Evolutionary conservation across 1,140 invertebrate species (phyloP).

Genomic region (Telenomus remus): DNA sequence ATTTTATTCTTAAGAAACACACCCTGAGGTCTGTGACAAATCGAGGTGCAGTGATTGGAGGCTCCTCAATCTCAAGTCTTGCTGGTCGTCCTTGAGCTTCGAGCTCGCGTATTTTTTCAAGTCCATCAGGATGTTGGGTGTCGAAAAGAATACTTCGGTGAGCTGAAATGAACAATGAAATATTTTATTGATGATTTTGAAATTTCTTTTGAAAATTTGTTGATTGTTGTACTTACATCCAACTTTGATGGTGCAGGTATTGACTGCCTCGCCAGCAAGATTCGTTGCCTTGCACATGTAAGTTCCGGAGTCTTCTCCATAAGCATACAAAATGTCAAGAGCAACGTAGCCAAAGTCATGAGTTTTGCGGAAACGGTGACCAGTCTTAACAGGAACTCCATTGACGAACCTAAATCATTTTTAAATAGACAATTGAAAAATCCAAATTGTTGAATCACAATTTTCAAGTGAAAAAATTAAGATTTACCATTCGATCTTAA

Average conservation of each 20-base stretch:
- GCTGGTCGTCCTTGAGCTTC: conserved; percentile 88
- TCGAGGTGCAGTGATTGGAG: conserved; percentile 84
- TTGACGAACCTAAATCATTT: conserved; percentile 68
- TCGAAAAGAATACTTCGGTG: conserved; percentile 90
- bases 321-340: conserved; percentile 94
- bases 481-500: conserved; percentile 96
- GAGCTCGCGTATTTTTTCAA: conserved; percentile 92
- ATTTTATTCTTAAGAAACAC: conserved; percentile 37
- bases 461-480: neutral
- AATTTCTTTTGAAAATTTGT: neutral
- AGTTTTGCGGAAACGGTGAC: conserved; percentile 92
- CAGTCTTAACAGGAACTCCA: conserved; percentile 75
- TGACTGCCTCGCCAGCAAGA: conserved; percentile 91
- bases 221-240: conserved; percentile 77
- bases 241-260: conserved; percentile 91
- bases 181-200: neutral
- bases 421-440: neutral
- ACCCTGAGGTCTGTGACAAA: conserved; percentile 86
- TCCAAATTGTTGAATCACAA: neutral
- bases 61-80: conserved; percentile 87
- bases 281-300: conserved; percentile 97
- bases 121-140: conserved; percentile 93
- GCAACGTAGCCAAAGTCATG: conserved; percentile 98
- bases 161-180: conserved; percentile 73
- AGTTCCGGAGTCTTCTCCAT: conserved; percentile 94